A percentile compares a stretch with the other conserved stretches of the same genome.
phyloP scores from a whole-genome alignment of 2,113 vertebrate species.

The Ondatra zibethicus region DNA sequence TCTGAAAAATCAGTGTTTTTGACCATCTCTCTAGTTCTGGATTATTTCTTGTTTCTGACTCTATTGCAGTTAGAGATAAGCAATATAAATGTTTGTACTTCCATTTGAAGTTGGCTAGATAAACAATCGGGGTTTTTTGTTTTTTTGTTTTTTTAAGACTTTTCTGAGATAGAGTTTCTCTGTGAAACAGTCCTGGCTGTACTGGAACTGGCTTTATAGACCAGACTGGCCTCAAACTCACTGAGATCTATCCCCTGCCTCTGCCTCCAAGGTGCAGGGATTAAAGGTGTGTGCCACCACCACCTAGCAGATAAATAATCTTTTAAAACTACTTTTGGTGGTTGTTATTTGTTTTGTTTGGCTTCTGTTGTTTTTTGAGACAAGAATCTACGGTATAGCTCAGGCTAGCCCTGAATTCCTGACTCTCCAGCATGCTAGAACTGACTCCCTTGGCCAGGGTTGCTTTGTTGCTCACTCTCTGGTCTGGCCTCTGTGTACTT shows the following conservation, averaged over 20 bases:
- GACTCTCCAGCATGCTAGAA: background rate
- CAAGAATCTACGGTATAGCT: background rate
- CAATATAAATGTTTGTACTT: background rate
- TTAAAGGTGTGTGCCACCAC: no score
- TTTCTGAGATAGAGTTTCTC: no score
- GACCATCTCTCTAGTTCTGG: background rate
- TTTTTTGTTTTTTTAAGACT: no score
- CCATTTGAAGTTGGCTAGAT: background rate
- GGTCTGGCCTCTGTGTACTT: background rate
- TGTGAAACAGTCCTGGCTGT: no score
- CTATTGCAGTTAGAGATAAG: background rate
- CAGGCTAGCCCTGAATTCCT: background rate
- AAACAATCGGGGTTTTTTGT: background rate
- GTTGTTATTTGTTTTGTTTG: background rate
- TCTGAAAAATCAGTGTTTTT: background rate
- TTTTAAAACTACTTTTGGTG: slow-evolving; percentile 10
- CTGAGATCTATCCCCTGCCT: no score
- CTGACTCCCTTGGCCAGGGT: background rate
- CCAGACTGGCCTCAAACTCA: no score
- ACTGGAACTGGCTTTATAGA: no score
- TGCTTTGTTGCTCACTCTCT: background rate
- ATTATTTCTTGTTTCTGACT: background rate
- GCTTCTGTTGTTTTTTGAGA: background rate
- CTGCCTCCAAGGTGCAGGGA: no score
- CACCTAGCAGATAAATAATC: background rate